Base-by-base conservation (phyloP, 2,888 invertebrate species). In the Parnassius smintheus region DNA sequence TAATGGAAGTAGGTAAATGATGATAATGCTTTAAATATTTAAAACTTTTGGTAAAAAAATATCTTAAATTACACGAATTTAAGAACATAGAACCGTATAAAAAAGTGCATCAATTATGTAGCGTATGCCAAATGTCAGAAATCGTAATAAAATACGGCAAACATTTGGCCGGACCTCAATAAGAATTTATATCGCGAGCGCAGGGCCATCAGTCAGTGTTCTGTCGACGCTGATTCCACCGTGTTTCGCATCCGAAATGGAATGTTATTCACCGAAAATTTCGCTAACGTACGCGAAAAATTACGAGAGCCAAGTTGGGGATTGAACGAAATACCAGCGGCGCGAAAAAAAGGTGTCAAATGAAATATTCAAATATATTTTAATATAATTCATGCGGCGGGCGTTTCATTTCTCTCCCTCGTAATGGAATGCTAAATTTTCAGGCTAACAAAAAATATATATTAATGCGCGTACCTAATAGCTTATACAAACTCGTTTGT, bases 281-380 rank as follows among this genome's bases (percentile, higher is more conserved):
- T 81, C 77, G 84, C 83, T 85, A 86, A 80, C 84, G 84, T 86
- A 86, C 86, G 90, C 86, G 83, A 89, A 90, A 91, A 91, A 91
- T 90, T 90, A 91, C 91, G 86, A 82, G 78, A 78, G 77, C 84
- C 83, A 78, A 75, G 79, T 77, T 82, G 82, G 85, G 78, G 90
- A 91, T 91, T 91, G 91, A 91, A 86, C 90, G 85, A 84, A 90
- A 90, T 88, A 86, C 87, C 88, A 75, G 84, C 81, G 83, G 86
- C 86, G 60, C 53, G 56, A 91, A 90, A 87, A 88, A 91, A 91
- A 91, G 91, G 91, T 91, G 91, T 91, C 91, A 91, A 91, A 91
- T 91, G 91, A 91, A 91, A 91, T 91, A 91, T 91, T 91, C 91
- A 91, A 91, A 91, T 91, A 91, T 91, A 91, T 91, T 91, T 91